Percentiles rank a stretch among this genome's conserved stretches.
These are phyloP conservation scores for Cerastis leucographa DNA, from an alignment of 2,888 invertebrate genomes.

Conservation along the genomic window DNA sequence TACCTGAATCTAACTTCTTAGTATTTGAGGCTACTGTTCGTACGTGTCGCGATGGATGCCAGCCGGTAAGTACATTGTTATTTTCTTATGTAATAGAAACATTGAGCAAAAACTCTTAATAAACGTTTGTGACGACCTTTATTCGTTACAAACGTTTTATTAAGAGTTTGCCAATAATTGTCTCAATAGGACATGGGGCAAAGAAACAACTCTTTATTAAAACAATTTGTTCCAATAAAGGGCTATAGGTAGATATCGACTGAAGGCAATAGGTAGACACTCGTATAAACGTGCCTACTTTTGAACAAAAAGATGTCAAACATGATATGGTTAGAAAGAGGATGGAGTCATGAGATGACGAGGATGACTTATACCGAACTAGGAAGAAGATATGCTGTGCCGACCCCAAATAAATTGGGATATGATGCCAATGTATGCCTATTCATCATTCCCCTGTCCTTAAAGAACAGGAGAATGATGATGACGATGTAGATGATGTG, in stretches of 20 bases:
- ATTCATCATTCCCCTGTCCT: no score
- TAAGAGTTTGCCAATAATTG: constrained; percentile 31
- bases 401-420: not conserved
- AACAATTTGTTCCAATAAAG: constrained; percentile 35
- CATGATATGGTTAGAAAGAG: not conserved
- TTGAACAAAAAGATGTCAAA: not conserved
- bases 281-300: not conserved
- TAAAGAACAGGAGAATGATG: not conserved
- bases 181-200: constrained; percentile 22
- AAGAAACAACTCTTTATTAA: constrained; percentile 28
- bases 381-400: not conserved
- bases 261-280: not conserved
- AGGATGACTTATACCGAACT: not conserved
- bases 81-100: not conserved
- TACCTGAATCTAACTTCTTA: constrained; percentile 97
- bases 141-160: not conserved
- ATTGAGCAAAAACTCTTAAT: not conserved
- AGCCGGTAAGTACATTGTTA: constrained; percentile 91
- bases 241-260: not conserved
- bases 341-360: not conserved
- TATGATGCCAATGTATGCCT: no score
- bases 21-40: constrained; percentile 98
- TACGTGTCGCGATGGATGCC: constrained; percentile 97
- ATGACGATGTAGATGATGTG: not conserved
- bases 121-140: no score